Percentiles rank a stretch among this genome's conserved stretches.
Evolutionary conservation across 2,888 invertebrate genomes (phyloP).

Genomic region (Trichacis sp.): DNA sequence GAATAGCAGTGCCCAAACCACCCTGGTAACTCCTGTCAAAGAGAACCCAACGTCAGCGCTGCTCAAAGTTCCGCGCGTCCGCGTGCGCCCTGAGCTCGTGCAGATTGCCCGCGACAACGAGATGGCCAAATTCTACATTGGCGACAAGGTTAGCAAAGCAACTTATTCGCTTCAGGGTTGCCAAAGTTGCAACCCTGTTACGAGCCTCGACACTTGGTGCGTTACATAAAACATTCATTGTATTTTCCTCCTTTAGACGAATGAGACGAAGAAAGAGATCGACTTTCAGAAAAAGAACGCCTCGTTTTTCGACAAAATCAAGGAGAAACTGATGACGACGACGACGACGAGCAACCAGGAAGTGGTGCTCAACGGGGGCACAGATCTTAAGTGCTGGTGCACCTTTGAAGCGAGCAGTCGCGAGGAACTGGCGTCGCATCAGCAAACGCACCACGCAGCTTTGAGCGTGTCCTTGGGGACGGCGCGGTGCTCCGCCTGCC

Average conservation of each 20-base stretch:
- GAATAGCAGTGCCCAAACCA: slow-evolving; percentile 38
- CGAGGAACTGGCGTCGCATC: slow-evolving; percentile 62
- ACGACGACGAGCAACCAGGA: slow-evolving; percentile 78
- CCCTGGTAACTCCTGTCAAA: slow-evolving; percentile 34
- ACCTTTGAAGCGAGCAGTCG: slow-evolving; percentile 61
- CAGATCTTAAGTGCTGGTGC: slow-evolving; percentile 68
- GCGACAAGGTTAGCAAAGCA: no score
- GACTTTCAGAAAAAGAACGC: slow-evolving; percentile 76
- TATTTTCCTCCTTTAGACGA: slow-evolving; percentile 10
- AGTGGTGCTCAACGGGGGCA: slow-evolving; percentile 82
- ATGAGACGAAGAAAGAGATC: slow-evolving; percentile 47
- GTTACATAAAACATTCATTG: no score
- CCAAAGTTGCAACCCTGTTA: no score
- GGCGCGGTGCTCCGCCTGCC: slow-evolving; percentile 86
- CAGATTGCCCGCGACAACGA: slow-evolving; percentile 63
- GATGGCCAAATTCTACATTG: slow-evolving; percentile 59
- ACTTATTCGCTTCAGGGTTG: no score
- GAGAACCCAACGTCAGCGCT: slow-evolving; percentile 51
- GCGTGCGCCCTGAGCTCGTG: slow-evolving; percentile 62
- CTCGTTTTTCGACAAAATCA: slow-evolving; percentile 86
- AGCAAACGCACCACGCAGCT: slow-evolving; percentile 63
- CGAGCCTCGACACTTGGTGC: no score
- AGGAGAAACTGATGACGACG: slow-evolving; percentile 79
- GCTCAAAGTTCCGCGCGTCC: slow-evolving; percentile 60
- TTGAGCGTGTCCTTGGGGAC: slow-evolving; percentile 72